phyloP scores from a whole-genome alignment of 2,888 invertebrate genomes.

The Torymus texanus region DNA sequence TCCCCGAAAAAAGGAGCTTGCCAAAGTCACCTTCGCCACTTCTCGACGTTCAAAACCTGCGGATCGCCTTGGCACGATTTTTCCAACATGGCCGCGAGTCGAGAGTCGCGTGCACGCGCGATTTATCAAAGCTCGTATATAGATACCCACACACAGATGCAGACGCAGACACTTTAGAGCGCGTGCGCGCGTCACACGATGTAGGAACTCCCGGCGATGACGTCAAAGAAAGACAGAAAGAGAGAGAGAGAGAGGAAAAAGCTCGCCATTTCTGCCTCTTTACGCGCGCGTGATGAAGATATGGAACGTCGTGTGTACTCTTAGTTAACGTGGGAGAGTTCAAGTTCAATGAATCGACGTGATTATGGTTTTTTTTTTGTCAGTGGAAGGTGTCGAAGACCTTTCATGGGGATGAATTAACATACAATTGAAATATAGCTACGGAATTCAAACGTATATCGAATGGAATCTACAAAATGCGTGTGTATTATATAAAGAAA shows the following conservation, averaged over 20 bases:
- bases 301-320: no score
- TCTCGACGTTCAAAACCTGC: conserved; percentile 12
- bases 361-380: no score
- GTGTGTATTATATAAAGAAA: no score
- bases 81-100: conserved; percentile 43
- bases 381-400: no score
- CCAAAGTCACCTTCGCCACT: conserved; percentile 47
- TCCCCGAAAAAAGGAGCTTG: background rate
- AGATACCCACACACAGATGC: background rate
- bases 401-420: no score
- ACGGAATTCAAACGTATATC: no score
- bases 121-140: conserved; percentile 12
- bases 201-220: background rate
- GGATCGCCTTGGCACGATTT: conserved; percentile 51
- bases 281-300: no score
- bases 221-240: conserved; percentile 2
- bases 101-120: background rate
- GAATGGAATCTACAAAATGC: no score
- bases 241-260: no score
- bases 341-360: background rate
- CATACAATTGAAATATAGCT: no score
- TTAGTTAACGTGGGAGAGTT: background rate
- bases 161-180: background rate
- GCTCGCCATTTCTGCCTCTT: no score
- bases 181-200: conserved; percentile 1